Base-by-base conservation (phyloP, 2,113 vertebrate species). In the Telmatochromis sp. region DNA sequence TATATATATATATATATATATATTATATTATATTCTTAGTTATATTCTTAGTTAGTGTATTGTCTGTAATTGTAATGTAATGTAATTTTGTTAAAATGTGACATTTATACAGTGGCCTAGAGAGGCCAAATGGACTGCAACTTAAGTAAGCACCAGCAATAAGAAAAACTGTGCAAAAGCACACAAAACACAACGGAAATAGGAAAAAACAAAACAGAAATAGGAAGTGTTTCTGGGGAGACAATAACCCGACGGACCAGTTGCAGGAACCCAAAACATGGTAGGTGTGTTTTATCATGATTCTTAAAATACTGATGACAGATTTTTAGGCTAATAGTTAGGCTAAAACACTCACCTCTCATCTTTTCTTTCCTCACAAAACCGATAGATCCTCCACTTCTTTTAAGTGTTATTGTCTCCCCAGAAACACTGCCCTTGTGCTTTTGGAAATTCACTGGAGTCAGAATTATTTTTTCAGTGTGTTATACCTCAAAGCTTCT, bases 401-500 rank as follows among this genome's bases (percentile, higher is more conserved):
- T 60, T 17, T 31, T 60, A 17, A 60, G 14, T 60, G 14, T 60
- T 60, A 31, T 60, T 31, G 14, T 58, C 23, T 57, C 13, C 23
- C 13, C 13, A 57, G 55, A 57, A 57, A 57, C 55, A 28, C 23
- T 57, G 9, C 23, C 7, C 2, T 28, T 57, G 23, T 57, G 23
- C 55, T 57, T 57, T 57, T 57, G 23, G 55, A 57, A 57, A 57
- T 11, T 60, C 15, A 60, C 58, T 60, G 28, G 58, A 60, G 15
- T 19, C 9, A n/a, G 9, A 35, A 35, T 35, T 12, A n/a, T 65
- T 65, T 65, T 35, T 65, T n/a, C 6, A 35, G 17, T 65, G 17
- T n/a, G 17, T 65, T 65, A 65, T 65, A 65, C 4, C 60, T 65
- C 31, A 65, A n/a, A 63, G 58, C 58, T 63, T 63, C 31, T n/a